phyloP scores from a whole-genome alignment of 2,797 vertebrate species.

The Sus cebifrons region DNA sequence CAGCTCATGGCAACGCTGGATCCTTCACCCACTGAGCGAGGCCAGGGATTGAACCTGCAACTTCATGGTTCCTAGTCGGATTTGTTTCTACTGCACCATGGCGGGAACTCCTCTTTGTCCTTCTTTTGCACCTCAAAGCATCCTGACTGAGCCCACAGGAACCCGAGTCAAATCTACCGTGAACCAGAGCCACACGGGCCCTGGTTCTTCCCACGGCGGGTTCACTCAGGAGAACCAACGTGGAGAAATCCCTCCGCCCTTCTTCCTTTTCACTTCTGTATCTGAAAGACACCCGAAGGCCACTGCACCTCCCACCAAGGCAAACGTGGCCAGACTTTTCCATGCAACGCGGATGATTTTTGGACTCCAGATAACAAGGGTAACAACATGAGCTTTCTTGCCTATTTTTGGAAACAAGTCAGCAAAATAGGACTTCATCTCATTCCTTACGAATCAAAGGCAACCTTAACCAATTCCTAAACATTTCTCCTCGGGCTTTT shows the following conservation, averaged over 20 bases:
- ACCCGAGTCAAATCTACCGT: background rate
- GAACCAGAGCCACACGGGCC: too few species aligned
- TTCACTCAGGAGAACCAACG: background rate
- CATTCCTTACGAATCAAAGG: background rate
- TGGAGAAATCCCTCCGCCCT: too few species aligned
- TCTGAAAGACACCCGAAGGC: background rate
- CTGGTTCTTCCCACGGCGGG: too few species aligned
- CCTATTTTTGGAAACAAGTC: constrained; percentile 10
- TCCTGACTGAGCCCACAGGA: background rate
- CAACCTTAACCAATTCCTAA: background rate
- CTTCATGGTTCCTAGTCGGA: too few species aligned
- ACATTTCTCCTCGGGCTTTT: background rate
- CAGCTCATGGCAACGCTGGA: too few species aligned
- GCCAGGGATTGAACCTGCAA: too few species aligned
- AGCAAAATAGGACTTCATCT: background rate
- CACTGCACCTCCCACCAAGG: background rate
- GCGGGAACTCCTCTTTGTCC: background rate
- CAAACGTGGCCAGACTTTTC: background rate
- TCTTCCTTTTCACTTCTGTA: background rate
- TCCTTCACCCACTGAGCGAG: too few species aligned
- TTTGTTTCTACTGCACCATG: too few species aligned
- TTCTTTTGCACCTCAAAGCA: background rate
- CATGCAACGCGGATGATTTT: background rate
- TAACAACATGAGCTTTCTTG: background rate
- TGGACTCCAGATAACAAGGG: background rate